Conservation (phyloP, 2,113 vertebrate species). For the Coturnix japonica region DNA sequence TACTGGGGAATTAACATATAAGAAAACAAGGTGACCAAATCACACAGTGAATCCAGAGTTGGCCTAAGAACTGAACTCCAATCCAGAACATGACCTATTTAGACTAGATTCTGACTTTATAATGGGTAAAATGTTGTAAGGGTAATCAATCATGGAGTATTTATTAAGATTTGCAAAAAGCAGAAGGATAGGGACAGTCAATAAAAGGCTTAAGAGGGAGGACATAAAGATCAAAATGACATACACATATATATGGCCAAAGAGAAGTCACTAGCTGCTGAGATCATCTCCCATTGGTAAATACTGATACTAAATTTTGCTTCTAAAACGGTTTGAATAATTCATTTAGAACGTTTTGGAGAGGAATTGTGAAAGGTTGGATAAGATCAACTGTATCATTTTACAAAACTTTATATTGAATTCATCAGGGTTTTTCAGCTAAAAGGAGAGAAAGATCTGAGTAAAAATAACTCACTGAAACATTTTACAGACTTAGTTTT, state of each 20-base stretch:
- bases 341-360: background rate
- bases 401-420: background rate
- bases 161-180: background rate
- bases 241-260: background rate
- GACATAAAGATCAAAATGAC: background rate
- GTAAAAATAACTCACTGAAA: background rate
- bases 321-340: background rate
- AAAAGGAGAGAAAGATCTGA: background rate
- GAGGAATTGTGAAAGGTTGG: background rate
- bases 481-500: background rate
- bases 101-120: background rate
- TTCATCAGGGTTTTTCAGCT: background rate
- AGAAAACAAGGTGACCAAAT: background rate
- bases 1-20: background rate
- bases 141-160: background rate
- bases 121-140: background rate
- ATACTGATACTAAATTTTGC: background rate
- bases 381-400: background rate
- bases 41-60: background rate
- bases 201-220: background rate
- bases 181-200: background rate
- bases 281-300: background rate
- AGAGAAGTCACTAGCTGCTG: background rate
- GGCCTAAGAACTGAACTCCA: background rate
- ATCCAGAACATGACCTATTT: rapidly evolving